These are phyloP conservation scores for Cuculus canorus DNA, from an alignment of 2,797 vertebrate genomes.

Conservation along the genomic window DNA sequence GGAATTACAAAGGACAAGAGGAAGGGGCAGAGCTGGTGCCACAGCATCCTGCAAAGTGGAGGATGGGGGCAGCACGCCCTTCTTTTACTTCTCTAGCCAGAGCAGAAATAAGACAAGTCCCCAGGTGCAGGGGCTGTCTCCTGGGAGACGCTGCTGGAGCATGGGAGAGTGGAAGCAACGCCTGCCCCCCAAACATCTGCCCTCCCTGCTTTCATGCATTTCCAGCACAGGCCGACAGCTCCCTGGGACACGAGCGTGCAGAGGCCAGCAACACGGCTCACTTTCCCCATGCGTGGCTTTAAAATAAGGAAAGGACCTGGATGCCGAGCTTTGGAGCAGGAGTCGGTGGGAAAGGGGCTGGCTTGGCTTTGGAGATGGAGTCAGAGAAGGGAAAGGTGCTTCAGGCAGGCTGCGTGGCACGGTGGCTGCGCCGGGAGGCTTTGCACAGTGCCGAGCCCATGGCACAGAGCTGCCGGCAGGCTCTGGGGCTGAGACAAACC, in stretches of 20 bases:
- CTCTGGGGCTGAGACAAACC: neutral
- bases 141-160: neutral
- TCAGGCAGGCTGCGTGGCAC: neutral
- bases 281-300: fast-evolving
- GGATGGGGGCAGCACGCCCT: neutral
- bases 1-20: fast-evolving
- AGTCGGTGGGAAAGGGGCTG: fast-evolving
- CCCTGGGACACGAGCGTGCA: neutral
- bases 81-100: neutral
- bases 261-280: neutral
- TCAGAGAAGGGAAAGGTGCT: neutral
- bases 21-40: neutral
- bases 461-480: neutral
- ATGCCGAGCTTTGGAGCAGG: fast-evolving
- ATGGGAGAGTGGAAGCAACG: fast-evolving
- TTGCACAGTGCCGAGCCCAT: neutral
- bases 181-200: neutral
- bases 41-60: neutral
- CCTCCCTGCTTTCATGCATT: neutral
- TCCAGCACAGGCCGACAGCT: neutral
- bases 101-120: neutral
- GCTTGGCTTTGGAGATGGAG: neutral
- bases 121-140: neutral
- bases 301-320: neutral
- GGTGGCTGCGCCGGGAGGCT: neutral